Base-by-base conservation (phyloP, 2,888 invertebrate genomes). In the Drosophila koepferae region DNA sequence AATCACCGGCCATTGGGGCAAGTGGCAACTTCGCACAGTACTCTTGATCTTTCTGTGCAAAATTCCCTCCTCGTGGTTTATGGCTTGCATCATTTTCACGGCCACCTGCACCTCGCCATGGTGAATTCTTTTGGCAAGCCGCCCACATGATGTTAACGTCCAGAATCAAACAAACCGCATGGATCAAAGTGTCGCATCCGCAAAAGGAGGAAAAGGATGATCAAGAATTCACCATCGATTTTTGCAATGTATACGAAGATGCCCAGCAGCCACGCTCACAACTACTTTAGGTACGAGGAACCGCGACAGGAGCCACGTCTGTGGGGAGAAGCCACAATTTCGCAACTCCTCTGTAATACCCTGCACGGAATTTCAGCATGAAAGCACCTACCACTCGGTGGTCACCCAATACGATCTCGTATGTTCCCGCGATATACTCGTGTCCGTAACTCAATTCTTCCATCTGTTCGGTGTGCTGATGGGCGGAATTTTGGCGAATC, bases 71-170 rank as follows among this genome's bases (percentile, higher is more conserved):
- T 93, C 93, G 1, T 94, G 94, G 94, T 94, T 94, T 71, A 94
- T 94, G 94, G 93, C 94, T 3, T 93, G 93, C 72, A 93, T 94
- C 23, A 93, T 94, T 61, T 94, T 94, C 70, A 94, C 94, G 46
- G 94, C 94, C n/a, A 0, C 94, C 94, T 0, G 90, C 92, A 0
- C 93, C 94, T 1, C 82, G 92, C 10, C 92, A 93, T 43, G 93
- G 93, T 12, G 93, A 94, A 77, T 94, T 93, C 82, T 93, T 93
- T 71, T 94, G n/a, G 94, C 72, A 93, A 93, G 63, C 92, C 93
- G n/a, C 92, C n/a, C 93, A 1, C 74, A 90, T 12, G 86, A 88
- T 0, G 63, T 92, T 3, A 89, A 87, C 1, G 80, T 81, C 0
- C 84, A 82, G 58, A 93, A 93, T 77, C 92, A 92, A n/a, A n/a